Conservation (phyloP, 2,113 vertebrate species). For the Sinocyclocheilus anophthalmus region DNA sequence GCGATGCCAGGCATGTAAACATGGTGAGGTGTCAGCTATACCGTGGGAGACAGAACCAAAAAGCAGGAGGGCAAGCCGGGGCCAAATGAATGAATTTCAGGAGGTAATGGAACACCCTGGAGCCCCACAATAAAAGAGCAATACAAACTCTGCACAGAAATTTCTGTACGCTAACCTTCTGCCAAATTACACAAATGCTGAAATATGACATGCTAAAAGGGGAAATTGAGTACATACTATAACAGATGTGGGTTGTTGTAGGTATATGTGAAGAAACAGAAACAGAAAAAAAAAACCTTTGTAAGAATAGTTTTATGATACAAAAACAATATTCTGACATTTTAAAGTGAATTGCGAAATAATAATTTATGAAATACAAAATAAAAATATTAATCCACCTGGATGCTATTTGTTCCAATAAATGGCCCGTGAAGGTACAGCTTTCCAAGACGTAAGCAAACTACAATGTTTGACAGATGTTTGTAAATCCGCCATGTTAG, state of each 20-base stretch:
- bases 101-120: constrained; percentile 17
- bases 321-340: constrained; percentile 11
- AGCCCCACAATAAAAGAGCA: not conserved
- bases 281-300: not conserved
- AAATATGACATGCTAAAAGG: constrained; percentile 2
- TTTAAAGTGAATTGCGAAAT: not conserved
- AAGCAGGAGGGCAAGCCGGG: not conserved
- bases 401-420: not conserved
- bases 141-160: not conserved
- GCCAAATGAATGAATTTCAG: not conserved
- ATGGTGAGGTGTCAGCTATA: constrained; percentile 54
- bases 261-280: not conserved
- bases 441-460: not conserved
- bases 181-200: not conserved
- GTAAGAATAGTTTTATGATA: not conserved
- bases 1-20: constrained; percentile 44
- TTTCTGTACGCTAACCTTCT: not conserved
- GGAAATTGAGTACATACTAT: not conserved
- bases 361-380: not conserved
- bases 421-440: not conserved
- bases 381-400: constrained; percentile 1
- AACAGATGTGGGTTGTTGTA: not conserved
- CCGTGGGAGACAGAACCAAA: constrained; percentile 54
- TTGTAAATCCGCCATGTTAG: not conserved
- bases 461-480: not conserved